Base-by-base conservation (phyloP, 2,797 vertebrate genomes). In the Sparus aurata region DNA sequence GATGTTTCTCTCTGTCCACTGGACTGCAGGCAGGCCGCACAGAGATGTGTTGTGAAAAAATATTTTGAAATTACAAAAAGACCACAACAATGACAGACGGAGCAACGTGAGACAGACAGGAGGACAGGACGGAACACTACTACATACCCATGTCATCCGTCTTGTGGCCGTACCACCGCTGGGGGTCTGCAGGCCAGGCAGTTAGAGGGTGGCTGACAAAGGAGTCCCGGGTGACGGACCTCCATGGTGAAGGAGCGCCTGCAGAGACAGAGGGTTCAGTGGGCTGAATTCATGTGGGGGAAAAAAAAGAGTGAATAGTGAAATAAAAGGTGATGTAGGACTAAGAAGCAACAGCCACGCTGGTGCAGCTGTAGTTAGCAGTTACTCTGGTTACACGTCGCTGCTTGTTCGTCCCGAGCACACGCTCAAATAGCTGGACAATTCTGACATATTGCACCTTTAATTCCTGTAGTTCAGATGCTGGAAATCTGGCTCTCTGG, bases 1-100 rank as follows among this genome's bases (percentile, higher is more conserved):
- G 25, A 89, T 78, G 80, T 92, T 89, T 58, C 54, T 89, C 77
- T 94, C 87, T 3, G 80, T 89, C 89, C 90, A 91, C 80, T 81
- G 82, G 58, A 84, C 91, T 92, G 75, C 54, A 72, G 46, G 34
- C 0, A 2, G 61, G 5, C 11, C 9, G 67, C 11, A 17, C 9
- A 46, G 0, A 57, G 4, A 11, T 1, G 54, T 0, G 12, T 27
- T 20, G 4, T 5, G 6, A 38, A 27, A 75, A 23, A 0, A 58
- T 6, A 22, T 4, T 3, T 23, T 34, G 50, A 34, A 52, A 38
- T 38, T 3, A 34, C 16, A 54, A 81, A 43, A 10, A 62, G 20
- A 64, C 7, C 1, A 27, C 20, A 45, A 30, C 15, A 55, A 46
- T 23, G 5, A n/a, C 11, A 50, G 7, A 67, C 4, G 16, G 20